phyloP scores from a whole-genome alignment of 2,888 invertebrate species.

The Caenorhabditis doughertyi region DNA sequence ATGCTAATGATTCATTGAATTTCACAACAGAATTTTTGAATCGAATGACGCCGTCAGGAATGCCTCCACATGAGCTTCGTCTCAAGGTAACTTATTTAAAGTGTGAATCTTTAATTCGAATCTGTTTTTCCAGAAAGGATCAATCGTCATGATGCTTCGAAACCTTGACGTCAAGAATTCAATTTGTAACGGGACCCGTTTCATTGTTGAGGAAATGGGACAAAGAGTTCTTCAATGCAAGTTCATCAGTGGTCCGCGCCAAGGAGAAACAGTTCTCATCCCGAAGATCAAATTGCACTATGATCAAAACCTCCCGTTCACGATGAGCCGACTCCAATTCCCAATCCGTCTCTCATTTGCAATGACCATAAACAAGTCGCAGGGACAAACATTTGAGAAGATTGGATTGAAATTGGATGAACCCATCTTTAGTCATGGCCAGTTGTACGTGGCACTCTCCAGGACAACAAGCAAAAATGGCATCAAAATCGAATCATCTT shows the following conservation, averaged over 20 bases:
- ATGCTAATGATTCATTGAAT: not conserved
- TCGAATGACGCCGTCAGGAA: conserved; percentile 6
- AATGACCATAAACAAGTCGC: not conserved
- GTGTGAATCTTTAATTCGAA: too few relatives aligned
- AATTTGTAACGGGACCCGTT: conserved; percentile 10
- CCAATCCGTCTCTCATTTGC: not conserved
- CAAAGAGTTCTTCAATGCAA: not conserved
- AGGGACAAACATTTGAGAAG: not conserved
- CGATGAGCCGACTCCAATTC: conserved; percentile 4
- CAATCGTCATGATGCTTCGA: not conserved
- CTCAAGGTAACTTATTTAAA: too few relatives aligned
- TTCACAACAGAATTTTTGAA: conserved; percentile 2
- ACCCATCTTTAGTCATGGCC: not conserved
- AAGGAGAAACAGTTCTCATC: conserved; percentile 2
- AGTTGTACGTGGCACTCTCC: conserved; percentile 7
- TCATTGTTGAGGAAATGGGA: conserved; percentile 1
- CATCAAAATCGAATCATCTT: too few relatives aligned
- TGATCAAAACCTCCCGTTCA: conserved; percentile 8
- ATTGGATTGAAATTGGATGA: not conserved
- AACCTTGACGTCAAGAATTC: not conserved
- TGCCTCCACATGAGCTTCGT: not conserved
- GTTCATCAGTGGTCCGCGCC: not conserved
- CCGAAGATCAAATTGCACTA: not conserved
- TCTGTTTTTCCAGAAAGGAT: too few relatives aligned
- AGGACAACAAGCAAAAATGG: conserved; percentile 1